Conservation (phyloP, 2,113 vertebrate genomes). For the Pithys albifrons region DNA sequence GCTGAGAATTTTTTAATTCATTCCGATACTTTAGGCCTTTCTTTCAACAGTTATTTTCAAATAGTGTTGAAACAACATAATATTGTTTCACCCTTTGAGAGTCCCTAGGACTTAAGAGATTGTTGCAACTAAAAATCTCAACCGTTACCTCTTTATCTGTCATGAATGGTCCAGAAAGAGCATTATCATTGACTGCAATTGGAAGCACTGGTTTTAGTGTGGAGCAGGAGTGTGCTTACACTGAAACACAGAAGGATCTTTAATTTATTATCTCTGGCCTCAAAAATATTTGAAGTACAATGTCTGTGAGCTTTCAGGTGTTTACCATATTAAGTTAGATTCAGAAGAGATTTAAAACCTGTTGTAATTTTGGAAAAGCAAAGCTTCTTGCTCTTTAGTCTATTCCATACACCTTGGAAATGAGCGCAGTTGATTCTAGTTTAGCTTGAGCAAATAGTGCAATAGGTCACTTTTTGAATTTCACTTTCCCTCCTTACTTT, state of each 20-base stretch:
- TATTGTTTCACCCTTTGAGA: neutral
- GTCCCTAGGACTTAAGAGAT: neutral
- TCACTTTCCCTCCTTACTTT: conserved; percentile 51
- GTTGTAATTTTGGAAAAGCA: conserved; percentile 50
- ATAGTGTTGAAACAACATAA: neutral
- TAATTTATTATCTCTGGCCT: neutral
- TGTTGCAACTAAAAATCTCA: neutral
- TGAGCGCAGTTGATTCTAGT: neutral
- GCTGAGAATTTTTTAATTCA: neutral
- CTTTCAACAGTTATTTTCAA: neutral
- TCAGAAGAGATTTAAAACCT: conserved; percentile 40
- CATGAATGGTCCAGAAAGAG: neutral
- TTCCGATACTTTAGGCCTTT: neutral
- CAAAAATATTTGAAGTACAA: neutral
- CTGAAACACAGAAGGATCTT: neutral
- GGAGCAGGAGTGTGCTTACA: neutral
- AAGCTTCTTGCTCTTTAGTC: conserved; percentile 51
- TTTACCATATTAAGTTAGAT: conserved; percentile 3
- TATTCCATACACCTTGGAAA: neutral
- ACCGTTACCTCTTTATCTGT: neutral
- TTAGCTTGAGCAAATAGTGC: conserved; percentile 33
- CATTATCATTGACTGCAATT: neutral
- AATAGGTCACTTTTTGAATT: conserved; percentile 48
- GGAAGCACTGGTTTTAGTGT: neutral
- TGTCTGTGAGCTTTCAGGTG: conserved; percentile 1